Conservation (phyloP, 2,888 invertebrate species). For the Parascotia fuliginaria region DNA sequence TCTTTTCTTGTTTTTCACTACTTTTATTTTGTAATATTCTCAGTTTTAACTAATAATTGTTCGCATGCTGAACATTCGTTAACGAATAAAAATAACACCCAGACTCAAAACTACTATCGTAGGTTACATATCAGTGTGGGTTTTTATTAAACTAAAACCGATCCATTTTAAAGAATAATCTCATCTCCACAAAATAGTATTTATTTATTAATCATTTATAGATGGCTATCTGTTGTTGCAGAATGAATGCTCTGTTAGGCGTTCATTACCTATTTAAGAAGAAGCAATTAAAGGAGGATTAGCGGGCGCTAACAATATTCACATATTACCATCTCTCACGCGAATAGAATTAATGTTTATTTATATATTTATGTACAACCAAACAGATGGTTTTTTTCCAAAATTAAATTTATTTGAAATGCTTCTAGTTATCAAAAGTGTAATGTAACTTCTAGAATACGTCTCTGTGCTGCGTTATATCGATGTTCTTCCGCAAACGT, state of each 20-base stretch:
- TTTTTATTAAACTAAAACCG: no score
- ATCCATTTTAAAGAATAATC: neutral
- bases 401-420: conserved; percentile 35
- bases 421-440: conserved; percentile 38
- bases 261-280: conserved; percentile 75
- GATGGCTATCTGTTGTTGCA: conserved; percentile 58
- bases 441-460: conserved; percentile 6
- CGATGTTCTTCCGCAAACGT: neutral
- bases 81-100: no score
- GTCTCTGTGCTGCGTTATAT: neutral
- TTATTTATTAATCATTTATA: conserved; percentile 4
- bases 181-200: conserved; percentile 1
- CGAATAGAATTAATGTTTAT: conserved; percentile 41
- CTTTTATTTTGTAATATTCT: no score
- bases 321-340: conserved; percentile 35
- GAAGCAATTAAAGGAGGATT: conserved; percentile 60
- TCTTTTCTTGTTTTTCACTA: no score
- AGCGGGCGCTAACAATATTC: conserved; percentile 34
- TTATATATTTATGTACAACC: conserved; percentile 48
- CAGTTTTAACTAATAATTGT: no score
- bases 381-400: conserved; percentile 29
- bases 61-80: no score
- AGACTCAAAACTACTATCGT: no score
- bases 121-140: no score
- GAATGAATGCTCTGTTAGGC: conserved; percentile 72